Evolutionary conservation across 1,140 invertebrate species (phyloP).

Genomic region (Calycopis cecrops): DNA sequence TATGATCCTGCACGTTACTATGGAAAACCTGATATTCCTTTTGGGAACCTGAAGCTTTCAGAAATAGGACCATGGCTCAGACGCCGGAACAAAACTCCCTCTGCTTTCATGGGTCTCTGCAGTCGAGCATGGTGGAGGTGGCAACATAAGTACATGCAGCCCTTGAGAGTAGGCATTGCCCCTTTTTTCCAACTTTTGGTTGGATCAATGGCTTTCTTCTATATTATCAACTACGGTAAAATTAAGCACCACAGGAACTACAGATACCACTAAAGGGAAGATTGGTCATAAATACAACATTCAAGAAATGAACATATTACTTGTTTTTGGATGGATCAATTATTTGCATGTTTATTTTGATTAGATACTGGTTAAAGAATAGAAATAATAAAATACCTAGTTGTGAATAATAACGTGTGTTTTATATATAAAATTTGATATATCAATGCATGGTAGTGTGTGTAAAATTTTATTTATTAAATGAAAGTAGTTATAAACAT

Average conservation of each 20-base stretch:
- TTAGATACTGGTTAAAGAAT: slow-evolving; percentile 25
- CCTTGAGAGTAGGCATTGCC: slow-evolving; percentile 82
- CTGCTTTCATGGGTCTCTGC: slow-evolving; percentile 77
- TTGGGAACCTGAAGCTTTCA: slow-evolving; percentile 89
- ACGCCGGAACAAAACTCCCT: slow-evolving; percentile 86
- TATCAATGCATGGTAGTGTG: no score
- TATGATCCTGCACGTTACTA: slow-evolving; percentile 95
- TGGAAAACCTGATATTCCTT: slow-evolving; percentile 92
- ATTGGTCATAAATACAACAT: slow-evolving; percentile 15
- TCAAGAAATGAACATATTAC: slow-evolving; percentile 21
- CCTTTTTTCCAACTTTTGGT: slow-evolving; percentile 84
- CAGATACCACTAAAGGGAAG: slow-evolving; percentile 83
- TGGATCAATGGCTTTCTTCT: slow-evolving; percentile 83
- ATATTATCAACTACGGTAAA: slow-evolving; percentile 86
- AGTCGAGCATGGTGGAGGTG: slow-evolving; percentile 92
- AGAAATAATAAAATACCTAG: slow-evolving; percentile 29
- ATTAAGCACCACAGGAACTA: slow-evolving; percentile 83
- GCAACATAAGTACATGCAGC: slow-evolving; percentile 90
- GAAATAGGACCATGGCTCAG: slow-evolving; percentile 89
- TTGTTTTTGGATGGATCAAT: slow-evolving; percentile 21
- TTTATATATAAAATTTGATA: no score
- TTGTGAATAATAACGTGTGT: no score
- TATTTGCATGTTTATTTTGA: slow-evolving; percentile 18
- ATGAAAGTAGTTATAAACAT: no score
- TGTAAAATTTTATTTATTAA: no score